Evolutionary conservation across 2,888 invertebrate genomes (phyloP).

Genomic region (Ichneumon xanthorius): DNA sequence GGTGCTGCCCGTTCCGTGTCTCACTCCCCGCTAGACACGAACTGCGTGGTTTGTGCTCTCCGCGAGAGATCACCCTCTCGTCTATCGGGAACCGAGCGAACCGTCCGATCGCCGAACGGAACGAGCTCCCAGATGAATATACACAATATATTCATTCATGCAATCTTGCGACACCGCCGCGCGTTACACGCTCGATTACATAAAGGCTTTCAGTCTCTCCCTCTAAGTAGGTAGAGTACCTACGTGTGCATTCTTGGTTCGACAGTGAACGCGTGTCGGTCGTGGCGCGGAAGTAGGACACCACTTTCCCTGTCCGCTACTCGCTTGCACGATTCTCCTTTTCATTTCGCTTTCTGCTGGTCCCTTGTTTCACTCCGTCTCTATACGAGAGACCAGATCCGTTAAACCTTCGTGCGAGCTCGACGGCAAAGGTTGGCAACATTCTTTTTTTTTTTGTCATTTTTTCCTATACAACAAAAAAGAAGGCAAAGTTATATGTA

Average conservation of each 20-base stretch:
- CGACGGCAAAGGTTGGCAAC: not conserved
- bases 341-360: conserved; percentile 66
- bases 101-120: conserved; percentile 19
- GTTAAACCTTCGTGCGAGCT: not conserved
- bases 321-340: conserved; percentile 55
- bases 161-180: conserved; percentile 79
- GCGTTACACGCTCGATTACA: conserved; percentile 80
- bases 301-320: conserved; percentile 78
- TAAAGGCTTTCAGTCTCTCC: conserved; percentile 74
- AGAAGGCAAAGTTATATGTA: not conserved
- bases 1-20: no score
- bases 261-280: conserved; percentile 54
- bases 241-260: conserved; percentile 67
- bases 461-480: no score
- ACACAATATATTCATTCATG: conserved; percentile 77
- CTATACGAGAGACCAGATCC: not conserved
- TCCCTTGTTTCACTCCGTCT: conserved; percentile 9
- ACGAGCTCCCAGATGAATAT: conserved; percentile 6
- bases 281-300: conserved; percentile 78
- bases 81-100: conserved; percentile 30
- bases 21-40: no score
- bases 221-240: conserved; percentile 66
- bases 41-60: no score
- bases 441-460: no score
- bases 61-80: not conserved